These are phyloP conservation scores for Ennomos fuscantarius DNA, from an alignment of 2,888 invertebrate species.

Conservation along the genomic window DNA sequence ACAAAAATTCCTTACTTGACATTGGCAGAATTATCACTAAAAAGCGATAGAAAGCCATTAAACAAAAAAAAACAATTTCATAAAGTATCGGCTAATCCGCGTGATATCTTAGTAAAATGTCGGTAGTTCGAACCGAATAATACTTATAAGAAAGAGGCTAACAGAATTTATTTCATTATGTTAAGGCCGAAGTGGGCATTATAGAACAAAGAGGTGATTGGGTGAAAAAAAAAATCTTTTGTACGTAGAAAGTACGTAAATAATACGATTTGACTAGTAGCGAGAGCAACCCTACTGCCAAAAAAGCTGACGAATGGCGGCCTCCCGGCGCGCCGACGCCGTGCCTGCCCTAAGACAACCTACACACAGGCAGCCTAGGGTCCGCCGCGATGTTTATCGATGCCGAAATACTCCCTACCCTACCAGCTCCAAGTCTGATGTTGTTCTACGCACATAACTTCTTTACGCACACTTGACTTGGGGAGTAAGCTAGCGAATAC, in stretches of 20 bases:
- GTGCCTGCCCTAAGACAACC: conserved; percentile 82
- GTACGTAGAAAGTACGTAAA: too few species aligned
- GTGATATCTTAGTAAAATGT: too few species aligned
- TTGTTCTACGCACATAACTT: conserved; percentile 35
- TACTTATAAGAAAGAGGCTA: conserved; percentile 39
- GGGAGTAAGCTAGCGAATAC: too few species aligned
- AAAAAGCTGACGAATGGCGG: conserved; percentile 66
- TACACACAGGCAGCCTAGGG: conserved; percentile 75
- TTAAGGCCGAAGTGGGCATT: conserved; percentile 55
- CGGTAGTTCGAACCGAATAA: too few species aligned
- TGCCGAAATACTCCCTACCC: conserved; percentile 51
- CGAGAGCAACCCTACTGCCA: conserved; percentile 65
- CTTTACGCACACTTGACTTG: too few species aligned
- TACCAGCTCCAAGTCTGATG: conserved; percentile 49
- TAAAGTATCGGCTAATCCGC: too few species aligned
- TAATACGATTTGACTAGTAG: neutral
- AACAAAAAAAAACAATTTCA: too few species aligned
- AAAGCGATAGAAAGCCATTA: too few species aligned
- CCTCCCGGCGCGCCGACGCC: conserved; percentile 61
- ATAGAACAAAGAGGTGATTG: conserved; percentile 57
- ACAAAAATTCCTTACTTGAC: too few species aligned
- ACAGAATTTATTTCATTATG: conserved; percentile 71
- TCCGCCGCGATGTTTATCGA: conserved; percentile 62
- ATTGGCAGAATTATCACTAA: too few species aligned
- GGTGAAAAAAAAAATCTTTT: conserved; percentile 64